phyloP scores from a whole-genome alignment of 2,113 vertebrate species.

The Upupa epops region DNA sequence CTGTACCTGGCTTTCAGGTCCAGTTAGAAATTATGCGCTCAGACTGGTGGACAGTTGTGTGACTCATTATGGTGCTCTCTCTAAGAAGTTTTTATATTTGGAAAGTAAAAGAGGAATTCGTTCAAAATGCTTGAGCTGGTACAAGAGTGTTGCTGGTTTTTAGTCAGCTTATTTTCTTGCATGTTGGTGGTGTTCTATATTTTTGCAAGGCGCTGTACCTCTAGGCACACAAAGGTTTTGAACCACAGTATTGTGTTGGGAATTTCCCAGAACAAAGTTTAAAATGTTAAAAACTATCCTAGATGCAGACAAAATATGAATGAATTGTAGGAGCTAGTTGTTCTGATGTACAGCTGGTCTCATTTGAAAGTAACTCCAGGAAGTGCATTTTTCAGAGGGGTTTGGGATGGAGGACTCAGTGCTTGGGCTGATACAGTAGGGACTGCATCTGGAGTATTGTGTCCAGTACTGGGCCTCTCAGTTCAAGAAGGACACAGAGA shows the following conservation, averaged over 20 bases:
- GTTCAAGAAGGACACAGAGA: too few relatives aligned
- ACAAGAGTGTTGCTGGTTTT: neutral
- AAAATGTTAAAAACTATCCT: neutral
- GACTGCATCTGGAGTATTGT: too few relatives aligned
- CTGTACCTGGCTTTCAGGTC: neutral
- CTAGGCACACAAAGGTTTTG: neutral
- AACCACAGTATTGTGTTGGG: neutral
- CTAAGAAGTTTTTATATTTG: neutral
- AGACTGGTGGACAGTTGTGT: fast-evolving
- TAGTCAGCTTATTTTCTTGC: neutral
- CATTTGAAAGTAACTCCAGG: neutral
- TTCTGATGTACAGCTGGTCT: neutral
- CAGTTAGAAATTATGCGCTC: neutral
- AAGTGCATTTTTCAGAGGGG: neutral
- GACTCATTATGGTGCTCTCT: neutral
- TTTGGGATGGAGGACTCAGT: neutral
- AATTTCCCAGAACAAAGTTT: neutral
- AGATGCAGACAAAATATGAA: neutral
- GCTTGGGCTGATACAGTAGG: neutral
- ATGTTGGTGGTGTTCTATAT: neutral
- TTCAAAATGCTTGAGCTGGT: neutral
- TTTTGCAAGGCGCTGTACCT: neutral
- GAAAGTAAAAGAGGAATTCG: neutral
- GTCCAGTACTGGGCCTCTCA: too few relatives aligned
- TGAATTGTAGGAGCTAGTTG: neutral